Evolutionary conservation across 1,140 invertebrate genomes (phyloP).

Genomic region (Samia ricini): DNA sequence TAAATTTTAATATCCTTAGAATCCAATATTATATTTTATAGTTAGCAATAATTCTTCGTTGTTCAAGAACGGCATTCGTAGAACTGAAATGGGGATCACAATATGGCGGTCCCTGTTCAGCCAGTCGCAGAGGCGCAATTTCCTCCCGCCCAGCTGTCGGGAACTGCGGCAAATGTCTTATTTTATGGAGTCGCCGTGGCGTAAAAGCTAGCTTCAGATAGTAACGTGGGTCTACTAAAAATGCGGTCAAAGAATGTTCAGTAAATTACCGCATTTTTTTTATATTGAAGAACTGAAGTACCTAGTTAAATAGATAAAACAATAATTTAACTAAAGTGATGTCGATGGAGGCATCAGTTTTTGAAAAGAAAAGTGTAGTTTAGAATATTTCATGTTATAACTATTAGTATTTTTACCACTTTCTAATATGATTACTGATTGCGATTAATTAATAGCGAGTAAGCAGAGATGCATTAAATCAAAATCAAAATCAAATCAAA

Average conservation of each 20-base stretch:
- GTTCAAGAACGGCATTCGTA: constrained; percentile 29
- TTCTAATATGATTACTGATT: too few species aligned
- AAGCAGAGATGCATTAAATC: too few species aligned
- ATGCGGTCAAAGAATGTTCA: not conserved
- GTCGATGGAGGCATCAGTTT: too few species aligned
- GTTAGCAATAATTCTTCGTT: constrained; percentile 11
- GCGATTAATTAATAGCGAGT: too few species aligned
- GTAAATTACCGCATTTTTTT: not conserved
- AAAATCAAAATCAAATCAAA: too few species aligned
- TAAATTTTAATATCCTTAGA: not conserved
- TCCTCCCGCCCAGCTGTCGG: constrained; percentile 31
- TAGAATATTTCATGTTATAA: too few species aligned
- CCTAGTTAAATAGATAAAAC: not conserved
- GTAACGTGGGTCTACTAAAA: not conserved
- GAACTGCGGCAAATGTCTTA: constrained; percentile 29
- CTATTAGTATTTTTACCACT: too few species aligned
- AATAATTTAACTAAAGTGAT: not conserved
- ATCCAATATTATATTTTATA: not conserved
- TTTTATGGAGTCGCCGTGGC: constrained; percentile 32
- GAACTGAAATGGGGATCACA: constrained; percentile 34
- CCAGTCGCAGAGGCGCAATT: constrained; percentile 32
- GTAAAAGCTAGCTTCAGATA: constrained; percentile 1
- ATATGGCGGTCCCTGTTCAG: constrained; percentile 28
- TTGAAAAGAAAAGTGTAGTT: too few species aligned
- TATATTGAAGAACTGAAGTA: not conserved